A percentile compares a stretch with the other conserved stretches of the same genome.
Conservation (phyloP, 1,140 invertebrate genomes). For the Sarcophaga peregrina region DNA sequence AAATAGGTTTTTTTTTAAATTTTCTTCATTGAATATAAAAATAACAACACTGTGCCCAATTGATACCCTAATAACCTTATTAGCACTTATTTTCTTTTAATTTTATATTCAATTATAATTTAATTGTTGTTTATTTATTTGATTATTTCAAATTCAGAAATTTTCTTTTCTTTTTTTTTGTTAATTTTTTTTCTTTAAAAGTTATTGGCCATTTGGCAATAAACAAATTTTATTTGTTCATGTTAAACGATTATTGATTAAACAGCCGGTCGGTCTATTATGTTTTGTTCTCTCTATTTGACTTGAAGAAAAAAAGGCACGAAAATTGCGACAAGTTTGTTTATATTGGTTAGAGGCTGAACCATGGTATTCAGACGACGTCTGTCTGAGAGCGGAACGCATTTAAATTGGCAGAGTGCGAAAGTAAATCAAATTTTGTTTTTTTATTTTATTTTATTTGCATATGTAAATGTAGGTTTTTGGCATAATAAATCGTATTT, state of each 20-base stretch:
- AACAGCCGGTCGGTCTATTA: background rate
- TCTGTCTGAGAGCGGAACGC: no score
- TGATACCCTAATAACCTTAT: constrained; percentile 5
- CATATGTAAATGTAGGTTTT: no score
- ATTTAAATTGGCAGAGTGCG: no score
- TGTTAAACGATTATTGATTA: background rate
- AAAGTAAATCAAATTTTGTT: no score
- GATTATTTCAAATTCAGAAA: background rate
- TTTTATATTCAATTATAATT: background rate
- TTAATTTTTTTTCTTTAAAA: background rate
- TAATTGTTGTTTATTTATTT: background rate
- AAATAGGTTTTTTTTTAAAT: no score
- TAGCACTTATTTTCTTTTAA: background rate
- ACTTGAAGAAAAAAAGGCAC: background rate
- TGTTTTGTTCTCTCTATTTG: background rate
- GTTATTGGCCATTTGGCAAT: constrained; percentile 14
- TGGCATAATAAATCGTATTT: no score
- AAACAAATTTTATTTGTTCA: background rate
- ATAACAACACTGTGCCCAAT: background rate
- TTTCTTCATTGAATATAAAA: no score
- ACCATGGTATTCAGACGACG: no score
- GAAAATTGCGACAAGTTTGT: background rate
- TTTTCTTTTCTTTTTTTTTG: background rate
- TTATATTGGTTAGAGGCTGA: background rate
- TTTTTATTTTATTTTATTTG: no score